These are phyloP conservation scores for Cacoxenus indagator DNA, from an alignment of 2,888 invertebrate species.

Conservation along the genomic window DNA sequence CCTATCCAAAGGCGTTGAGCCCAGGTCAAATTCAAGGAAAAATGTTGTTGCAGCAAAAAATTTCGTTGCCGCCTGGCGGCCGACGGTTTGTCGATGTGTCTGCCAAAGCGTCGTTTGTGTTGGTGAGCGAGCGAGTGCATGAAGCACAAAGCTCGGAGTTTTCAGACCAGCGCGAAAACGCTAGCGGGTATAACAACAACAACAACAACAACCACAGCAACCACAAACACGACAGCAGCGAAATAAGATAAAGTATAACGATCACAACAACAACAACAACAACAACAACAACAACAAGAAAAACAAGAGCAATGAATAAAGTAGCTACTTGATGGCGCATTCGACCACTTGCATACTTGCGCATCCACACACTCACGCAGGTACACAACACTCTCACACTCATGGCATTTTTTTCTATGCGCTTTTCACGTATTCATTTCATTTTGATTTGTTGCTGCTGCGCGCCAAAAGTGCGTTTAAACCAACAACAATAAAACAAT, in stretches of 20 bases:
- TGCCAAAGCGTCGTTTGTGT: neutral
- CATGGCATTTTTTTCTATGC: neutral
- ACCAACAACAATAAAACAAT: slow-evolving; percentile 26
- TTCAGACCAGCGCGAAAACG: slow-evolving; percentile 7
- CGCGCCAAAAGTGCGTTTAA: neutral
- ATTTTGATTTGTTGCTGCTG: slow-evolving; percentile 18
- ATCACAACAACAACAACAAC: neutral
- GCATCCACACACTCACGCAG: neutral
- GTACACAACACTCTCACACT: neutral
- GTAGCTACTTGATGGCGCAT: slow-evolving; percentile 16
- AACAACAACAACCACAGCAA: neutral
- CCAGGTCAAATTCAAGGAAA: slow-evolving; percentile 12
- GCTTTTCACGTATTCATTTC: slow-evolving; percentile 6
- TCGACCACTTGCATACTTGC: slow-evolving; percentile 8
- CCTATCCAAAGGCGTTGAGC: neutral
- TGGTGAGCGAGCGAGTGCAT: neutral
- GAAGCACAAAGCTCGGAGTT: neutral
- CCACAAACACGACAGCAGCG: neutral
- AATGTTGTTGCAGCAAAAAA: neutral
- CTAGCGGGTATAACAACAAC: neutral
- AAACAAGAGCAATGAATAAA: slow-evolving; percentile 19
- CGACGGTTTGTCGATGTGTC: neutral
- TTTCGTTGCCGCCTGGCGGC: neutral
- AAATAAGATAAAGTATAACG: slow-evolving; percentile 3
- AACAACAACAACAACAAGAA: neutral